phyloP scores from a whole-genome alignment of 2,888 invertebrate species.

The Atethmia centrago region DNA sequence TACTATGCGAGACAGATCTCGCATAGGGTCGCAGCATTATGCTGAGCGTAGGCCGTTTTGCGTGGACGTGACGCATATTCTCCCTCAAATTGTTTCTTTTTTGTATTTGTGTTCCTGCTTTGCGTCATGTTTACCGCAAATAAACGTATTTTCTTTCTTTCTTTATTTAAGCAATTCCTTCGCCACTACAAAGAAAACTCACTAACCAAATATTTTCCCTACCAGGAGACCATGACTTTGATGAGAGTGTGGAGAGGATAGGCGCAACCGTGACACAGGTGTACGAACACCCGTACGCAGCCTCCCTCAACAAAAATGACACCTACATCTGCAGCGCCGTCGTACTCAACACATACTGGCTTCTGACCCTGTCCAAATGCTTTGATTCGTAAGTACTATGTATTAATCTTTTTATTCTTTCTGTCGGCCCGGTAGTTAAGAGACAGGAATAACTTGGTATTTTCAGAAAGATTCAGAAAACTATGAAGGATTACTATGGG shows the following conservation, averaged over 20 bases:
- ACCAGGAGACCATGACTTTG: slow-evolving; percentile 72
- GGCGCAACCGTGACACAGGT: slow-evolving; percentile 82
- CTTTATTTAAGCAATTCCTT: background rate
- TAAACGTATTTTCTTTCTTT: too few species aligned
- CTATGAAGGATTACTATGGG: too few species aligned
- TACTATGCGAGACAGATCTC: too few species aligned
- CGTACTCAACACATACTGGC: slow-evolving; percentile 83
- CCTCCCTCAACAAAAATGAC: slow-evolving; percentile 74
- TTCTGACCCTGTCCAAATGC: slow-evolving; percentile 83
- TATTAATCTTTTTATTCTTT: background rate
- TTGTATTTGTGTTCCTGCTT: too few species aligned
- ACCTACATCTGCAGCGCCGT: slow-evolving; percentile 83
- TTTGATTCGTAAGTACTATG: slow-evolving; percentile 81
- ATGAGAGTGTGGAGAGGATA: slow-evolving; percentile 79
- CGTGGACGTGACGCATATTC: too few species aligned
- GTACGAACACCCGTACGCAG: slow-evolving; percentile 80
- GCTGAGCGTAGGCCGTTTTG: too few species aligned
- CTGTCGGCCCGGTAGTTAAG: background rate
- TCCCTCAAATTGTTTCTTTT: too few species aligned
- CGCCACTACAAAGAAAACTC: background rate
- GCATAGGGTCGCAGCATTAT: too few species aligned
- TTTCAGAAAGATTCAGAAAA: background rate
- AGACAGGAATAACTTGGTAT: background rate
- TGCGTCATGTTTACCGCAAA: too few species aligned
- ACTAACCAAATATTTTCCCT: background rate